Evolutionary conservation across 2,113 vertebrate genomes (phyloP).

Genomic region (Leucoraja erinaceus): DNA sequence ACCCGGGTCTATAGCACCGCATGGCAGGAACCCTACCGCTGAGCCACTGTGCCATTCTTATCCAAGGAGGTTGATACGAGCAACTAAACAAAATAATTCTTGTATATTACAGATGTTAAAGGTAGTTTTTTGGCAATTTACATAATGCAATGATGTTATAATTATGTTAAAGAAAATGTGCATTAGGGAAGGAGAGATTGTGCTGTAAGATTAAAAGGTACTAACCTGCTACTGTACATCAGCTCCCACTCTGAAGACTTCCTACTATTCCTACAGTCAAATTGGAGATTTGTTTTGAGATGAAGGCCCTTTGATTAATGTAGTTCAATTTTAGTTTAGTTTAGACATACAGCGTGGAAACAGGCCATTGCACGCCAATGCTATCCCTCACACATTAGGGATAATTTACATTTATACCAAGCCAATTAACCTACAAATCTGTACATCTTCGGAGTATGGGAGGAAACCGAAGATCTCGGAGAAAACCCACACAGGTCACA

Average conservation of each 20-base stretch:
- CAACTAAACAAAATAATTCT: background rate
- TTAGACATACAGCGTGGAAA: too few relatives aligned
- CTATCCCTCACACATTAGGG: too few relatives aligned
- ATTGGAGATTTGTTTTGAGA: background rate
- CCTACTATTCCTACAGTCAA: background rate
- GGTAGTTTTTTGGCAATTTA: background rate
- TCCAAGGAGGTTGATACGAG: background rate
- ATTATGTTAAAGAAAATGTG: background rate
- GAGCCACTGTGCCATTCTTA: background rate
- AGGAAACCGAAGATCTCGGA: too few relatives aligned
- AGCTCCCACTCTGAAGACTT: background rate
- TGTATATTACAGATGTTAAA: background rate
- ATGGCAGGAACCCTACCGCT: too few relatives aligned
- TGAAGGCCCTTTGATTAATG: background rate
- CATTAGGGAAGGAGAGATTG: background rate
- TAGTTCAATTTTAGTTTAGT: too few relatives aligned
- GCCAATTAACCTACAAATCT: too few relatives aligned
- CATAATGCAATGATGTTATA: background rate
- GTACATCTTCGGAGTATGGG: too few relatives aligned
- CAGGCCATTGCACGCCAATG: too few relatives aligned
- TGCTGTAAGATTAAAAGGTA: background rate
- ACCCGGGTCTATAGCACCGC: too few relatives aligned
- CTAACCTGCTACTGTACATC: background rate
- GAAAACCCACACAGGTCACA: too few relatives aligned
- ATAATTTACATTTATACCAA: too few relatives aligned